Base-by-base conservation (phyloP, 2,113 vertebrate species). In the Elephantulus edwardii region DNA sequence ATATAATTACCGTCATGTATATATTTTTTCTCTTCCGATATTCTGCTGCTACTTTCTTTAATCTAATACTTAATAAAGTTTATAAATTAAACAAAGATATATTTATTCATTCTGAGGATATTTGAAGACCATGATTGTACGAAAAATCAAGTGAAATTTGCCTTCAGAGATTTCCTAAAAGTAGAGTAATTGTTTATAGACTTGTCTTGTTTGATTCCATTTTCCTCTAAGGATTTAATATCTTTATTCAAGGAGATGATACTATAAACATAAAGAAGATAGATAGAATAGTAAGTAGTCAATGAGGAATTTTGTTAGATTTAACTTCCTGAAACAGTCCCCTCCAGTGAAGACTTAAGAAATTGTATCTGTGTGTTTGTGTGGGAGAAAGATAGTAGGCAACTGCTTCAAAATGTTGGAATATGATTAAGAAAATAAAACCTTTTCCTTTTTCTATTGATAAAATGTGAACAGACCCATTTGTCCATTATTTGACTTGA, bases 101-200 rank as follows among this genome's bases (percentile, higher is more conserved):
- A 50, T 46, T 80, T 83, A 85, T 81, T 86, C 68, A 50, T 86
- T 91, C 60, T 52, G 50, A 92, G 9, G 14, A n/a, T 64, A n/a
- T 76, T 92, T 90, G 42, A 85, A 75, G 7, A 17, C 33, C 64
- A 9, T 70, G 68, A 86, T 64, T 72, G 4, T 71, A 52, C 54
- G 35, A 92, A 92, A 88, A 80, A 50, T 24, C 5, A 48, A 20
- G 5, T 74, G 14, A 82, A 38, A 0, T 78, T 80, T 87, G 77
- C 19, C 46, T 71, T 88, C 6, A 68, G 14, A 52, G 9, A 83
- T 72, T 89, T 88, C 9, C 22, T 80, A 60, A 80, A 22, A 9
- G 6, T 40, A 2, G 76, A n/a, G 33, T 38, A 5, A 1, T 35
- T 88, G 8, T 79, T 79, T 78, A 50, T 7, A 79, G 80, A 52